Evolutionary conservation across 2,113 vertebrate genomes (phyloP).

Genomic region (Tyto alba): DNA sequence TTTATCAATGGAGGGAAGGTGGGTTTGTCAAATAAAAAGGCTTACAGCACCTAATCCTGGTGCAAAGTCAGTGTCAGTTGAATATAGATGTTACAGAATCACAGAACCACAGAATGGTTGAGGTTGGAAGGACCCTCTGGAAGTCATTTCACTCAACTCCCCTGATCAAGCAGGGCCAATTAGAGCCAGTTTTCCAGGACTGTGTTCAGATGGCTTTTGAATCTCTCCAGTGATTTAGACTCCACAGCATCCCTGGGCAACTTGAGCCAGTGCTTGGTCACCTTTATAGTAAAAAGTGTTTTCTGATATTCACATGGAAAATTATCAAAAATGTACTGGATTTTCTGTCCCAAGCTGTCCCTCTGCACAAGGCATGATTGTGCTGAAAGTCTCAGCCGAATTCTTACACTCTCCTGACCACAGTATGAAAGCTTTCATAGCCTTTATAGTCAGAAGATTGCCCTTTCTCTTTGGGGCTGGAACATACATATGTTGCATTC

Average conservation of each 20-base stretch:
- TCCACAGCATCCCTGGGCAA: not conserved
- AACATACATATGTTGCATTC: not conserved
- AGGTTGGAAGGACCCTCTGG: not conserved
- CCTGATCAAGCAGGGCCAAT: not conserved
- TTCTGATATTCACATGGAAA: not conserved
- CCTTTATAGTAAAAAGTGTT: not conserved
- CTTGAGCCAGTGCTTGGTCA: not conserved
- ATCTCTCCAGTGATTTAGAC: not conserved
- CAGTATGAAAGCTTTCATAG: not conserved
- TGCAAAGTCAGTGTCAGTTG: not conserved
- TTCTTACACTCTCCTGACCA: not conserved
- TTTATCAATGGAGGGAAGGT: not conserved
- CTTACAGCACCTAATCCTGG: not conserved
- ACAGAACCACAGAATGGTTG: not conserved
- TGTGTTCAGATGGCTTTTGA: not conserved
- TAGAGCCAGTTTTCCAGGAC: not conserved
- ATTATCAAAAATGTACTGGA: not conserved
- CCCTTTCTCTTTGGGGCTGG: not conserved
- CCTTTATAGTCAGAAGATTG: not conserved
- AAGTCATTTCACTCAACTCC: rapidly evolving
- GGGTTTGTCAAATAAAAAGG: not conserved
- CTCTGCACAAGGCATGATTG: not conserved
- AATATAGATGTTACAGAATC: not conserved
- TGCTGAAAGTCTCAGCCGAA: not conserved
- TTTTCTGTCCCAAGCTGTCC: not conserved